These are phyloP conservation scores for Scomberomorus guttatus DNA, from an alignment of 2,797 vertebrate species.

Conservation along the genomic window DNA sequence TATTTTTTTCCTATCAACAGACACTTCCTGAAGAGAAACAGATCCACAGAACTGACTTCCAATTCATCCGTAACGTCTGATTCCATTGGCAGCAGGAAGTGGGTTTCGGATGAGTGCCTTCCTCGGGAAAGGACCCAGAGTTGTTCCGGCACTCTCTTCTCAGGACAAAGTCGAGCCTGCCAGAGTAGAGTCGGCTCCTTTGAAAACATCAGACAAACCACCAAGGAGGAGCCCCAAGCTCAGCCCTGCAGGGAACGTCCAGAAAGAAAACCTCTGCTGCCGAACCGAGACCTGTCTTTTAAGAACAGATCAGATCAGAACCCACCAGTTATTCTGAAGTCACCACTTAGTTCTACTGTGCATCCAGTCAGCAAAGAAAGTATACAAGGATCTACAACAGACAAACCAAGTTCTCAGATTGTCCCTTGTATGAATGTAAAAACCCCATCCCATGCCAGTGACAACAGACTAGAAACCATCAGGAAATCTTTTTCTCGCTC, in stretches of 20 bases:
- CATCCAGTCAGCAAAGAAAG: slow-evolving; percentile 70
- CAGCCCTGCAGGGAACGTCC: slow-evolving; percentile 56
- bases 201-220: slow-evolving; percentile 64
- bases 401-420: slow-evolving; percentile 69
- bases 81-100: slow-evolving; percentile 73
- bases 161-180: slow-evolving; percentile 60
- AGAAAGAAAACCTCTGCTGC: slow-evolving; percentile 77
- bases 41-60: slow-evolving; percentile 79
- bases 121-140: slow-evolving; percentile 78
- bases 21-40: slow-evolving; percentile 85
- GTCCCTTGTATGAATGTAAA: slow-evolving; percentile 48
- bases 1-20: slow-evolving; percentile 78
- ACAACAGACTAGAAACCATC: slow-evolving; percentile 65
- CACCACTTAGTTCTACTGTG: slow-evolving; percentile 49
- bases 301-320: slow-evolving; percentile 69
- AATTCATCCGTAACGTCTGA: slow-evolving; percentile 50
- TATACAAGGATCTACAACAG: slow-evolving; percentile 67
- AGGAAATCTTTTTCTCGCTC: slow-evolving; percentile 74
- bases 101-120: slow-evolving; percentile 85
- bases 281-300: slow-evolving; percentile 74
- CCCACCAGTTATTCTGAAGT: slow-evolving; percentile 35
- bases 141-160: slow-evolving; percentile 75
- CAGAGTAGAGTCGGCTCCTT: slow-evolving; percentile 57
- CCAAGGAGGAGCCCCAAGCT: slow-evolving; percentile 56
- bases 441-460: slow-evolving; percentile 62